These are phyloP conservation scores for Nomada goodeniana DNA, from an alignment of 2,888 invertebrate genomes.

Conservation along the genomic window DNA sequence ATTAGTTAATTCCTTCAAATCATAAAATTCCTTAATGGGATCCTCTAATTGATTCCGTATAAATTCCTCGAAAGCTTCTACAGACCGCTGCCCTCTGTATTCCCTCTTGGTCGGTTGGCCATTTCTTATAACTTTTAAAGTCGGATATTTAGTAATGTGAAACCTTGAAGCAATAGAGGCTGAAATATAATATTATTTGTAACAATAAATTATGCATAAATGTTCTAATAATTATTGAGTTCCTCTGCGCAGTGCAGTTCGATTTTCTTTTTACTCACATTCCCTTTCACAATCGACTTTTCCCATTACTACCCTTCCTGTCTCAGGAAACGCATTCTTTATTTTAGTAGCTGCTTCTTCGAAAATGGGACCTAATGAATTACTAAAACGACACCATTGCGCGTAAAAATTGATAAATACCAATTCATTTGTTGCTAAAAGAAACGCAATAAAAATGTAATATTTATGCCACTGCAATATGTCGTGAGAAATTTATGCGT, in stretches of 20 bases:
- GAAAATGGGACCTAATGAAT: constrained; percentile 97
- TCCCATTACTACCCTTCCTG: constrained; percentile 95
- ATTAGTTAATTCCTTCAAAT: constrained; percentile 89
- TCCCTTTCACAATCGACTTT: constrained; percentile 99
- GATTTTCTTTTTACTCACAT: constrained; percentile 84
- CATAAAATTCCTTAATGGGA: constrained; percentile 91
- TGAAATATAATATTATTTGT: constrained; percentile 76
- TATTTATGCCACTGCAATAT: not conserved
- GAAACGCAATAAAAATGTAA: not conserved
- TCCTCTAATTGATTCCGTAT: constrained; percentile 95
- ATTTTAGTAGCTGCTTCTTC: constrained; percentile 97
- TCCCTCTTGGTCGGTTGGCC: constrained; percentile 95
- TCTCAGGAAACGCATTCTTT: constrained; percentile 90
- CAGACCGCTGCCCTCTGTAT: constrained; percentile 95
- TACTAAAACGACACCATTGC: constrained; percentile 99
- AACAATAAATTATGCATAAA: not conserved
- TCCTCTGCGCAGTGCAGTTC: not conserved
- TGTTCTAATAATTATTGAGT: not conserved
- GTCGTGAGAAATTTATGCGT: not conserved
- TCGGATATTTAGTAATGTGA: constrained; percentile 99
- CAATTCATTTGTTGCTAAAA: constrained; percentile 95
- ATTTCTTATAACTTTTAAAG: constrained; percentile 96
- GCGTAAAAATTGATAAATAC: constrained; percentile 99
- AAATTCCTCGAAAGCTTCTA: constrained; percentile 95
- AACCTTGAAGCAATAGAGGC: constrained; percentile 93